Evolutionary conservation across 2,113 vertebrate genomes (phyloP).

Genomic region (Poecilia latipinna): DNA sequence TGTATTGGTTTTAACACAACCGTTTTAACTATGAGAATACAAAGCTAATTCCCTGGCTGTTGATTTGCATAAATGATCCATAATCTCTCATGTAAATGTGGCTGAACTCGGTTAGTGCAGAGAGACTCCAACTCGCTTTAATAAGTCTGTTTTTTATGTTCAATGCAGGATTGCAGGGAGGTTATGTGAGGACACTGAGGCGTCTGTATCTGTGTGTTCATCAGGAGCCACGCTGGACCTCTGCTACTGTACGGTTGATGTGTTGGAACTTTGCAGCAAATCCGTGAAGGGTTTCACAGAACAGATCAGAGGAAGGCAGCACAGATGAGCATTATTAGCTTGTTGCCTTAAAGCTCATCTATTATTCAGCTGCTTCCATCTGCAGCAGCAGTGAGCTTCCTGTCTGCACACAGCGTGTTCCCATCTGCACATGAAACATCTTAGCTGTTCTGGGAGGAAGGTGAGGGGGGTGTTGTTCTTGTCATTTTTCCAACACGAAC

Average conservation of each 20-base stretch:
- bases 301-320: neutral
- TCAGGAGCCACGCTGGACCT: too few relatives aligned
- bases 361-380: conserved; percentile 63
- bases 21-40: neutral
- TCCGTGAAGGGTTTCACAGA: neutral
- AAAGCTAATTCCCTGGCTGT: neutral
- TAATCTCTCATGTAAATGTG: too few relatives aligned
- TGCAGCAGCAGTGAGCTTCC: conserved; percentile 36
- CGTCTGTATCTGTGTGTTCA: too few relatives aligned
- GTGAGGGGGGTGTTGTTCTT: conserved; percentile 3
- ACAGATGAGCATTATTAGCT: conserved; percentile 38
- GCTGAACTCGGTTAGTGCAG: too few relatives aligned
- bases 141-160: neutral
- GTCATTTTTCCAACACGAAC: conserved; percentile 5
- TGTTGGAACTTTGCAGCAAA: neutral
- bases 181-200: too few relatives aligned
- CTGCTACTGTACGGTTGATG: too few relatives aligned
- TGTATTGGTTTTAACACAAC: too few relatives aligned
- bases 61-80: too few relatives aligned
- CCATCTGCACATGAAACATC: conserved; percentile 32
- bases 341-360: conserved; percentile 41
- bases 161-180: neutral
- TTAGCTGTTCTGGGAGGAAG: neutral
- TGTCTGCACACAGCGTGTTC: conserved; percentile 30
- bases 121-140: too few relatives aligned